Percentiles rank a stretch among this genome's conserved stretches.
These are phyloP conservation scores for Tetramorium bicarinatum DNA, from an alignment of 2,888 invertebrate genomes.

Conservation along the genomic window DNA sequence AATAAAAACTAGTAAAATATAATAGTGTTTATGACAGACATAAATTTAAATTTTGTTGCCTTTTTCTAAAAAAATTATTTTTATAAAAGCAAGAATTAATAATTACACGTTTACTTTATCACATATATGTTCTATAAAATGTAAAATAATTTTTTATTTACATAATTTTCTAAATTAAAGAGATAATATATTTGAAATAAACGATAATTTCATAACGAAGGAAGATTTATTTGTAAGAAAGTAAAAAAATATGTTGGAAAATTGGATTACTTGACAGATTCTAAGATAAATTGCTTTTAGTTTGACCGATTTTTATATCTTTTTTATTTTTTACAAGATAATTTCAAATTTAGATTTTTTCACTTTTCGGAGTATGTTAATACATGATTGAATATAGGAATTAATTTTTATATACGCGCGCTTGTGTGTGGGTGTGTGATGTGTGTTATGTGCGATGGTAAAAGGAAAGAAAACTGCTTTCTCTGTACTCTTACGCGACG, in stretches of 20 bases:
- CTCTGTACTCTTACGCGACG: not conserved
- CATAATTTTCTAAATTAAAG: not conserved
- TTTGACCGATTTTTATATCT: not conserved
- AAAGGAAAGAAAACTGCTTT: conserved; percentile 57
- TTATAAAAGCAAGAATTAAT: not conserved
- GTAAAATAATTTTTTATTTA: not conserved
- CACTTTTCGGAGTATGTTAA: not conserved
- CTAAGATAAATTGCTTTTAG: conserved; percentile 4
- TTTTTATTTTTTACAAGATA: conserved; percentile 50
- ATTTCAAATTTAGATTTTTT: conserved; percentile 42
- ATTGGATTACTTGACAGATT: not conserved
- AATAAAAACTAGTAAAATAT: not conserved
- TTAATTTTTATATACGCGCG: conserved; percentile 12
- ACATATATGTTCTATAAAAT: not conserved
- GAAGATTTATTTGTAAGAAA: not conserved
- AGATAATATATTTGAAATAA: not conserved
- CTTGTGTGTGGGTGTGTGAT: too few relatives aligned
- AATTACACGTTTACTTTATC: not conserved
- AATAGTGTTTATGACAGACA: not conserved
- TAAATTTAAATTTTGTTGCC: not conserved
- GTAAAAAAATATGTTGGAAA: not conserved
- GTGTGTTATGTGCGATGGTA: conserved; percentile 14
- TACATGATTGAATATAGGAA: not conserved
- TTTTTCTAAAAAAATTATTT: not conserved
- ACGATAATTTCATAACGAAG: not conserved